Evolutionary conservation across 2,113 vertebrate genomes (phyloP).

Genomic region (Melospiza melodia): DNA sequence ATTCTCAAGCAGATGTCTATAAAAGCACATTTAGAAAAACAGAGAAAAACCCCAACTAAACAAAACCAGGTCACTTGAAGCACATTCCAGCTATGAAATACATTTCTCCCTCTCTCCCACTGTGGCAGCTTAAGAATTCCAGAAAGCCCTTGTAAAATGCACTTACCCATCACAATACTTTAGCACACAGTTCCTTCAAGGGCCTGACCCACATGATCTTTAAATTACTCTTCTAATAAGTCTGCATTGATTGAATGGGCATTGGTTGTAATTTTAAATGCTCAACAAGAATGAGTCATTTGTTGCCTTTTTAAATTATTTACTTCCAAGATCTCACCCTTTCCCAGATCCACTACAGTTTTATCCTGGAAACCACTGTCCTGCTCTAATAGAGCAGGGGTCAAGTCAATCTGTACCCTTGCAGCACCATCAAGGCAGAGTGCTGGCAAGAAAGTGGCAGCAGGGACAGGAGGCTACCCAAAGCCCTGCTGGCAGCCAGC

Average conservation of each 20-base stretch:
- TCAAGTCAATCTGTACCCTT: neutral
- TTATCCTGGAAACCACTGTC: neutral
- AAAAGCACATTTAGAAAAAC: neutral
- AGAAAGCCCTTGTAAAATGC: neutral
- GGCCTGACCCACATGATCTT: neutral
- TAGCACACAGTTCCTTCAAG: neutral
- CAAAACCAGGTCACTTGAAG: neutral
- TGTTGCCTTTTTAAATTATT: neutral
- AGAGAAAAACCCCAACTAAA: neutral
- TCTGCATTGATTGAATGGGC: neutral
- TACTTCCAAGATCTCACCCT: neutral
- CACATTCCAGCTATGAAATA: neutral
- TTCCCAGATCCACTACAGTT: neutral
- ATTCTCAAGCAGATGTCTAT: neutral
- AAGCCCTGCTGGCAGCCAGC: neutral
- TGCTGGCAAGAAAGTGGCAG: neutral
- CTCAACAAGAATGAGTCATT: neutral
- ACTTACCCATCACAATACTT: neutral
- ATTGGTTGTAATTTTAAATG: neutral
- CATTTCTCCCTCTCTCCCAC: neutral
- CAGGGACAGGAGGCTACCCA: neutral
- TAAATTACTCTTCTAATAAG: neutral
- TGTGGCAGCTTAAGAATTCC: neutral
- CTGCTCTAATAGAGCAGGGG: neutral
- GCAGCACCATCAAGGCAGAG: neutral